Base-by-base conservation (phyloP, 1,140 invertebrate genomes). In the Lucilia cuprina region DNA sequence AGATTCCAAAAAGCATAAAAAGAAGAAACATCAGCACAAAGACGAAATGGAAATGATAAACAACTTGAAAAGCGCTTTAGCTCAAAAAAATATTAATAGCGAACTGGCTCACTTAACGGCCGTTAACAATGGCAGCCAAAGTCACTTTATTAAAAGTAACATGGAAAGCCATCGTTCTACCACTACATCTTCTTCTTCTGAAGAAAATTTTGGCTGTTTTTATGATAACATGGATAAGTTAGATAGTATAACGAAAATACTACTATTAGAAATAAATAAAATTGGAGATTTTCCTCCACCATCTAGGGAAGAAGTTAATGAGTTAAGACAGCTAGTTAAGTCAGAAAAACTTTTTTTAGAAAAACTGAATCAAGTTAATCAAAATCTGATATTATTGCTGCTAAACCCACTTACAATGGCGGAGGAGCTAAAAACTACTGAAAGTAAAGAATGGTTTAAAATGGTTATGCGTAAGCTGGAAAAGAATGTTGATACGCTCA, bases 41-140 rank as follows among this genome's bases (percentile, higher is more conserved):
- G 87, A 88, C 82, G 89, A 91, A 86, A 91, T 91, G 89, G 89
- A 91, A 60, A 88, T 89, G 88, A 86, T 90, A 21, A 91, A 91
- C 83, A 90, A 89, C 85, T 82, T 91, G 0, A 91, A 90, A 41
- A 86, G 83, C 35, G 86, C 88, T n/a, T 85, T 90, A 75, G 85
- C 86, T 14, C 80, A 84, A 47, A 41, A 21, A 17, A 70, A 17
- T 70, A 9, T 34, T 14, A 65, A 35, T 8, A 17, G 7, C 13
- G 49, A 82, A n/a, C 7, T 41, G 2, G 8, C 19, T 19, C 21
- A 82, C 13, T 41, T 25, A 10, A 82, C 21, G 4, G 1, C 2
- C 41, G 13, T 70, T 47, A 60, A 82, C 10, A 25, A 84, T 5
- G 41, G 21, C 19, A 77, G 30, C 30, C 25, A 35, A 30, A 14